Base-by-base conservation (phyloP, 2,888 invertebrate species). In the Chironomus tentans region DNA sequence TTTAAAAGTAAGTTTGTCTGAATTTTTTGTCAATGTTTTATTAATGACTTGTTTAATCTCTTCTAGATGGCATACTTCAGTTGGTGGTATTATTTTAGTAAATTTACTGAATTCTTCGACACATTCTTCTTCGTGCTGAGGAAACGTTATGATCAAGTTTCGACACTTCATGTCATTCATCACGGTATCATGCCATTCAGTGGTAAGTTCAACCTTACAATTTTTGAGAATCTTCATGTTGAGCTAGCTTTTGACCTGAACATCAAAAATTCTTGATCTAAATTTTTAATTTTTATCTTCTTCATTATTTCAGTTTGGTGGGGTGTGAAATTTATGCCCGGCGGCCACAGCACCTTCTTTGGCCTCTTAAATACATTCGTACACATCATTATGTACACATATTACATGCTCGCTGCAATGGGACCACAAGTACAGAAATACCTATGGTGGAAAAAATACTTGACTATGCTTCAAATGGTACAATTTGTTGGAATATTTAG, bases 281-380 rank as follows among this genome's bases (percentile, higher is more conserved):
- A 62, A 18, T 22, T 62, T 62, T 62, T 21, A 21, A 21, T 62
- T 62, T 73, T 62, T 62, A 62, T 1, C 10, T 2, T 38, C 38
- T 38, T 70, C 7, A 13, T 21, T 13, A 22, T 65, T 24, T 21
- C 21, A 74, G 68, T 97, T 78, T 97, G 97, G 97, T 95, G 96
- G 83, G 97, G 97, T 72, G 95, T 97, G 75, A 95, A 95, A 86
- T 97, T 95, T 86, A 95, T 94, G 28, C 95, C 96, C 82, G 95
- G 97, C 82, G 97, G 97, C 47, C 97, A 97, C 84, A 95, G 95
- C 80, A 96, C 97, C 4, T 97, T 97, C 88, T 97, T 97, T 84
- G 94, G 96, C 1, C 87, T 97, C 80, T 86, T 97, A 81, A 98
- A 97, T 85, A 95, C 96, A 1, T 96, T 96, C 84, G 96, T 98